Conservation (phyloP, 2,797 vertebrate genomes). For the Benthosema pterotum region DNA sequence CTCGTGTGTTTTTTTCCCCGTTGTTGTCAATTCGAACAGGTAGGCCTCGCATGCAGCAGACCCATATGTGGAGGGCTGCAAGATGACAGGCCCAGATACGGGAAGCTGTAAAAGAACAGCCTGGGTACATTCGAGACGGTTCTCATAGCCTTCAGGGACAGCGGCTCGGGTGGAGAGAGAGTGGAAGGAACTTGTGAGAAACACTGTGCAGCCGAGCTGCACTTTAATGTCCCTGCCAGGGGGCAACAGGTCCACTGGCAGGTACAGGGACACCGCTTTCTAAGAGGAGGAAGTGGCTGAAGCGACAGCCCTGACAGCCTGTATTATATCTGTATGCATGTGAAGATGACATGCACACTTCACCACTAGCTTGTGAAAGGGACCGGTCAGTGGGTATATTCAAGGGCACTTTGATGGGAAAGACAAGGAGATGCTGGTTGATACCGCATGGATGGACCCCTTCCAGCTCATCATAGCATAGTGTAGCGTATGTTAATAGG, state of each 20-base stretch:
- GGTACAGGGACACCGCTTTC: background rate
- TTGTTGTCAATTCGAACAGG: constrained; percentile 67
- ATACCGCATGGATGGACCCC: too few relatives aligned
- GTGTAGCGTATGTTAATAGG: too few relatives aligned
- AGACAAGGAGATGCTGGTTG: too few relatives aligned
- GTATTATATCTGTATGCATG: too few relatives aligned
- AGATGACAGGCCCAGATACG: constrained; percentile 76
- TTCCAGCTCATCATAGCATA: too few relatives aligned
- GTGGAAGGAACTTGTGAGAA: constrained; percentile 41
- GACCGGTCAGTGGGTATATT: too few relatives aligned
- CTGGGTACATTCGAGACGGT: constrained; percentile 48
- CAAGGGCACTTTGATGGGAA: too few relatives aligned
- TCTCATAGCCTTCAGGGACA: constrained; percentile 33
- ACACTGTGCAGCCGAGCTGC: constrained; percentile 37
- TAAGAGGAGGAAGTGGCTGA: too few relatives aligned
- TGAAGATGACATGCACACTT: too few relatives aligned
- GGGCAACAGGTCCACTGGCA: background rate
- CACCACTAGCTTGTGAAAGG: too few relatives aligned
- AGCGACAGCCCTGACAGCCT: too few relatives aligned
- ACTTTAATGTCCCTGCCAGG: constrained; percentile 32
- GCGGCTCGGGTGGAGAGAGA: constrained; percentile 36
- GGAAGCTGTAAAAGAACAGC: constrained; percentile 60
- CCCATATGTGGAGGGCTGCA: constrained; percentile 61
- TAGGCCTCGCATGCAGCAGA: constrained; percentile 61
- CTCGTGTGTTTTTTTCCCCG: constrained; percentile 23